Evolutionary conservation across 2,113 vertebrate genomes (phyloP), one percentile per base, ranked within the genome.

Genomic region (Capreolus pygargus): DNA sequence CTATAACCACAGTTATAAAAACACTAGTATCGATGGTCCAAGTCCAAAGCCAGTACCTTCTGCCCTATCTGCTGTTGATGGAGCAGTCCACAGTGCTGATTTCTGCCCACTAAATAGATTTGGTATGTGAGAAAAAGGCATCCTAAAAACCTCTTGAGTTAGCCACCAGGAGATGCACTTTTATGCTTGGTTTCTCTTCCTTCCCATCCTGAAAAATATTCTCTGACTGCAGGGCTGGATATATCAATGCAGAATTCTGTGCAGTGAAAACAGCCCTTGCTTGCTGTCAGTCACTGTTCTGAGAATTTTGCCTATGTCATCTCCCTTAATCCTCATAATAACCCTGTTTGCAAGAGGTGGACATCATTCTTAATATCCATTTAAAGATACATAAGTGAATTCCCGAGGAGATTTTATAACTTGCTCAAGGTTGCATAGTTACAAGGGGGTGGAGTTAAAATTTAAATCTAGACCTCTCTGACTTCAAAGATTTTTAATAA

Each of bases 51-150:
- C 64, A 67, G 64, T 5, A 13, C n/a, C 57, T 50, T 79, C 28
- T n/a, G 21, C 15, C n/a, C 2, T 14, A 3, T 27, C 19, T 61
- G 11, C 67, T 12, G 12, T 43, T 11, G 1, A 2, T n/a, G 28
- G 96, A 89, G 43, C 94, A 93, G 94, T 97, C 86, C 91, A 11
- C 14, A 21, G 82, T 96, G 76, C 91, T 98, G 88, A 98, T 89
- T 87, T 88, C 50, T 52, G 74, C 19, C 23, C 30, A 7, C 33
- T 23, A 23, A n/a, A 64, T 47, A 92, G 57, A 67, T 47, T 54
- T 50, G 54, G 2, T 82, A 3, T 14, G 17, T 28, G 88, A 61
- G 64, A 47, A 54, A 89, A 89, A 94, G 93, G 13, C 43, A 78
- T 88, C n/a, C 54, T 90, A 54, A 94, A 70, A 67, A 6, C n/a